Percentiles rank a stretch among this genome's conserved stretches.
phyloP scores from a whole-genome alignment of 2,797 vertebrate species.

The Amniataba percoides region DNA sequence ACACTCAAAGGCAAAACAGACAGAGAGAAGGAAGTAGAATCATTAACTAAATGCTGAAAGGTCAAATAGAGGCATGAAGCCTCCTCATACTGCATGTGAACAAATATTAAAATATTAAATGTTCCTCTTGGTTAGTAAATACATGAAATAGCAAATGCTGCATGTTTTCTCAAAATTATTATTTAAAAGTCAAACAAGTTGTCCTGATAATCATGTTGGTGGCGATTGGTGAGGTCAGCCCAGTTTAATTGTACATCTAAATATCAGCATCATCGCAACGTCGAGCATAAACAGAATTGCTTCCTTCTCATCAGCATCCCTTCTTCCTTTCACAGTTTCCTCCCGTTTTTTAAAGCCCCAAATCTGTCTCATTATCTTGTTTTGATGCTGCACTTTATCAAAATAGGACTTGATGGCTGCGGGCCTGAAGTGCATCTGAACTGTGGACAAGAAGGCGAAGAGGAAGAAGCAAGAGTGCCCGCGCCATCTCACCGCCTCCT shows the following conservation, averaged over 20 bases:
- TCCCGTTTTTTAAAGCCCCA: constrained; percentile 57
- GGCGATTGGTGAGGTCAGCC: constrained; percentile 44
- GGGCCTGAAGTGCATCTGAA: constrained; percentile 56
- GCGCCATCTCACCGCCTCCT: constrained; percentile 82
- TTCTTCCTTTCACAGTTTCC: constrained; percentile 34
- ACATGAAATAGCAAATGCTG: not conserved
- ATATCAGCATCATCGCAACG: constrained; percentile 43
- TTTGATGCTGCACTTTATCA: constrained; percentile 89
- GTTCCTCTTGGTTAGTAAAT: constrained; percentile 22
- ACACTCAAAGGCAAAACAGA: constrained; percentile 34
- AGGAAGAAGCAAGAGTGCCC: constrained; percentile 81
- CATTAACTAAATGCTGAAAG: constrained; percentile 27
- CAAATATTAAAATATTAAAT: constrained; percentile 22
- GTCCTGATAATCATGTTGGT: constrained; percentile 15
- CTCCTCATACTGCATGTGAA: not conserved
- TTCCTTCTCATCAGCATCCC: constrained; percentile 69
- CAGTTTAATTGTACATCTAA: constrained; percentile 43
- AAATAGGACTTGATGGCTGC: constrained; percentile 90
- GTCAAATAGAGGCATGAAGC: constrained; percentile 32
- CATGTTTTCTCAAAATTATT: constrained; percentile 15
- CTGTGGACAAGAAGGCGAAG: constrained; percentile 69
- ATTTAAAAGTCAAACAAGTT: constrained; percentile 32
- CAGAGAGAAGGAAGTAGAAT: not conserved
- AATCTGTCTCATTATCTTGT: constrained; percentile 84
- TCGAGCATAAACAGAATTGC: constrained; percentile 69